Evolutionary conservation across 2,888 invertebrate species (phyloP).

Genomic region (Timema podura): DNA sequence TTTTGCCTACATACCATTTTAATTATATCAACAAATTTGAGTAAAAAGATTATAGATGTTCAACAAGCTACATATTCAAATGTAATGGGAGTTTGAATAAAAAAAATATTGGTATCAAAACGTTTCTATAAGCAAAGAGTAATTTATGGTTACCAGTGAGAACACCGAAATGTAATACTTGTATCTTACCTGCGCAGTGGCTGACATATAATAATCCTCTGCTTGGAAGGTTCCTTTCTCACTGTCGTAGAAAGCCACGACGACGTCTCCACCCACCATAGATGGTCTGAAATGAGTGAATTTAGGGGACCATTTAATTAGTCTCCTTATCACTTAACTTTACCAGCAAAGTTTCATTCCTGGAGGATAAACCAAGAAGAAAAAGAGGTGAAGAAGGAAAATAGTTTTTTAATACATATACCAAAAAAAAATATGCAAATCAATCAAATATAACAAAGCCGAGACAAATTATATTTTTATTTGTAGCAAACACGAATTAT

Average conservation of each 20-base stretch:
- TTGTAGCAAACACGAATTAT: no score
- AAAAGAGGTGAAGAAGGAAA: not conserved
- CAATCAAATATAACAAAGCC: no score
- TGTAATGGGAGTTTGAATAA: not conserved
- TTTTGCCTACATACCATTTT: no score
- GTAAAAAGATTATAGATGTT: not conserved
- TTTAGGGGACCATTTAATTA: not conserved
- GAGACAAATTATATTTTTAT: no score
- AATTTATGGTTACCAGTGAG: no score
- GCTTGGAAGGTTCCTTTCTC: slow-evolving; percentile 61
- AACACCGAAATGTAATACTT: no score
- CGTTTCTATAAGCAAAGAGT: no score
- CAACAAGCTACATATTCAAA: not conserved
- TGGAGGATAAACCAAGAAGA: not conserved
- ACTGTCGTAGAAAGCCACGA: slow-evolving; percentile 70
- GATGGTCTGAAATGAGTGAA: slow-evolving; percentile 37
- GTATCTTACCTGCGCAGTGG: slow-evolving; percentile 52
- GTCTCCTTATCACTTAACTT: not conserved
- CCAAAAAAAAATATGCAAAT: no score
- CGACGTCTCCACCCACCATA: slow-evolving; percentile 72
- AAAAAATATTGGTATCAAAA: no score
- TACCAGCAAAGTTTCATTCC: not conserved
- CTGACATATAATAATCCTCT: slow-evolving; percentile 80
- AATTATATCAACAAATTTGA: not conserved
- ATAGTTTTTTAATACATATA: not conserved